Base-by-base conservation (phyloP, 2,888 invertebrate species). In the Spodoptera littoralis region DNA sequence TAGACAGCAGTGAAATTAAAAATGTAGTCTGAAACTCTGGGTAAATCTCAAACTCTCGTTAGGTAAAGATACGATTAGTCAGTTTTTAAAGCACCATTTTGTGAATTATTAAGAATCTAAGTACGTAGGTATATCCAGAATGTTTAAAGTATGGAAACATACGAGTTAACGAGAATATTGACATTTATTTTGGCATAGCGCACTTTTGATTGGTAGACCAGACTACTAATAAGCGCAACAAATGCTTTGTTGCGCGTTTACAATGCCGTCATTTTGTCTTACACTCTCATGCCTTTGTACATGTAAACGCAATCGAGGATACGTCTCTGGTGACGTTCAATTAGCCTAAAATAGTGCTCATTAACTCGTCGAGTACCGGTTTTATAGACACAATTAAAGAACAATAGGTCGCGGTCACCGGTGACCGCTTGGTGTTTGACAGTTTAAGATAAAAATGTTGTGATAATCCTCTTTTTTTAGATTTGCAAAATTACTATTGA, bases 181-280 rank as follows among this genome's bases (percentile, higher is more conserved):
- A 84, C 84, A 86, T 88, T 85, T 82, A 85, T 89, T 88, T 89
- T 89, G 88, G 88, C 88, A 81, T 71, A 82, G 74, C 79, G 72
- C 73, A 70, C 75, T 70, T 73, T 71, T 56, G 72, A 74, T 81
- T 63, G 75, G 80, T 83, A 76, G 77, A 81, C 78, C 78, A 80
- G 71, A 83, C 81, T 78, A 73, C 73, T 73, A 76, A 76, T 79
- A 79, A 69, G 83, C 81, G 79, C 81, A 82, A 75, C 83, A 76
- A 86, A 82, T 83, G 84, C 80, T 83, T 86, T 86, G 84, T 86
- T 84, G 76, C 81, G 80, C 80, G 81, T 84, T 83, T 79, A 84
- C 84, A 84, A 86, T 85, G 84, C 82, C 83, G 79, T 81, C 83
- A 83, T 85, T 84, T 84, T 84, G 84, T 85, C 66, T 87, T 84